Percentiles rank a stretch among this genome's conserved stretches.
phyloP scores from a whole-genome alignment of 2,113 vertebrate genomes.

The Nematolebias whitei region DNA sequence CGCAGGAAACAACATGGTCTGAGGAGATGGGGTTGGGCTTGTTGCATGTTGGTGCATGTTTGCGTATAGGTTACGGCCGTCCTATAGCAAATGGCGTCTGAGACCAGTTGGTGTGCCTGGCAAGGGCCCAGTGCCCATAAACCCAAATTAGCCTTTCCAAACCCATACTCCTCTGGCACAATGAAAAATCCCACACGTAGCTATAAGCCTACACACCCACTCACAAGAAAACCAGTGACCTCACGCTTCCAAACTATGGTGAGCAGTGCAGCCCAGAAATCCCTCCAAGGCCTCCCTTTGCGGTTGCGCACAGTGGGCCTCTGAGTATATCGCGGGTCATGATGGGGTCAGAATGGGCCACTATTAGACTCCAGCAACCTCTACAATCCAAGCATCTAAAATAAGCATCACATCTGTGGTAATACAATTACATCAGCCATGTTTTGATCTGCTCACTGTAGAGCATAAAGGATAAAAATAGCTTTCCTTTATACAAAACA shows the following conservation, averaged over 20 bases:
- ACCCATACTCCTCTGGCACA: slow-evolving; percentile 69
- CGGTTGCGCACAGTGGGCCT: slow-evolving; percentile 59
- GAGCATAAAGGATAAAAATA: slow-evolving; percentile 51
- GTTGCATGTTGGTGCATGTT: slow-evolving; percentile 55
- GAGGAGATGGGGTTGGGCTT: slow-evolving; percentile 4
- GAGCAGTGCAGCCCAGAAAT: slow-evolving; percentile 56
- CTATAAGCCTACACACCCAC: slow-evolving; percentile 36
- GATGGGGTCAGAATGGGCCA: slow-evolving; percentile 51
- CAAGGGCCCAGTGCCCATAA: slow-evolving; percentile 72
- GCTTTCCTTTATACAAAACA: slow-evolving; percentile 39
- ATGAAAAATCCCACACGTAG: slow-evolving; percentile 57
- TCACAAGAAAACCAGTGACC: slow-evolving; percentile 43
- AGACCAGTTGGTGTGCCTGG: slow-evolving; percentile 64
- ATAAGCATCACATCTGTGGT: slow-evolving; percentile 45
- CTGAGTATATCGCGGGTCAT: slow-evolving; percentile 69
- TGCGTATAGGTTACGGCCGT: slow-evolving; percentile 51
- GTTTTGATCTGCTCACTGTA: slow-evolving; percentile 50
- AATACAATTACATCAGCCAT: slow-evolving; percentile 37
- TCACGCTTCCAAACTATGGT: slow-evolving; percentile 63
- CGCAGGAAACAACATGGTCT: slow-evolving; percentile 20
- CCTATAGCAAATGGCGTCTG: slow-evolving; percentile 59
- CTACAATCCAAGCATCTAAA: slow-evolving; percentile 63
- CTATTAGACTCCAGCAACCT: slow-evolving; percentile 51
- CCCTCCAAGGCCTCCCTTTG: slow-evolving; percentile 69
- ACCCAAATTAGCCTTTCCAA: slow-evolving; percentile 76